Base-by-base conservation (phyloP, 2,888 invertebrate genomes). In the Eutolmus rufibarbis region DNA sequence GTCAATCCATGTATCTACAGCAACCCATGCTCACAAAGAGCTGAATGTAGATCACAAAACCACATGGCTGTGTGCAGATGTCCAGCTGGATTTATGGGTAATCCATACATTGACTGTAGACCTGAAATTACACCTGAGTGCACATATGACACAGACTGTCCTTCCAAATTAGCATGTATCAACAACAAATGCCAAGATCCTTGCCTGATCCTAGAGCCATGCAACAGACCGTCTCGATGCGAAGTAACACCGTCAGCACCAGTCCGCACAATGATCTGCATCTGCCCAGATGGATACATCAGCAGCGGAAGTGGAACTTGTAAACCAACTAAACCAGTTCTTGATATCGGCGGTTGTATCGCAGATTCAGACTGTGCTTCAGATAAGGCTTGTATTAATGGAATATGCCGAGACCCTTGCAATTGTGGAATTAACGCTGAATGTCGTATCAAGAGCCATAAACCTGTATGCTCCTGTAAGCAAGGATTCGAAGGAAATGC, bases 61-160 rank as follows among this genome's bases (percentile, higher is more conserved):
- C 98, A 98, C 90, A 94, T 96, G 89, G 95, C 97, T 0, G 94
- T 97, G n/a, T 98, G 98, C 91, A 95, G 96, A 92, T 98, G 98
- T 91, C 96, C 96, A 37, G 92, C 94, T 57, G 96, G 96, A 43
- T 95, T 94, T 90, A 93, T 94, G 43, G 97, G 97, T 82, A 97
- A 97, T 92, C 97, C 97, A 1, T 97, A 97, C 90, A 93, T 97
- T 16, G 96, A 96, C 90, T 98, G 97, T 90, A 94, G 94, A 89
- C 95, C 94, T n/a, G 95, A 96, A 91, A 94, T 94, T 12, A 94
- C 94, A 89, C 95, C 95, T 1, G 96, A 97, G 91, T 98, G 98
- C 91, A 95, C 94, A 56, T 94, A 95, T 89, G 98, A 98, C 90
- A 95, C 94, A 0, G 98, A 98, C 89, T 98, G 98, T 92, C 95